Evolutionary conservation across 2,113 vertebrate species (phyloP), one percentile per base, ranked within the genome.

Genomic region (Lepus timidus): DNA sequence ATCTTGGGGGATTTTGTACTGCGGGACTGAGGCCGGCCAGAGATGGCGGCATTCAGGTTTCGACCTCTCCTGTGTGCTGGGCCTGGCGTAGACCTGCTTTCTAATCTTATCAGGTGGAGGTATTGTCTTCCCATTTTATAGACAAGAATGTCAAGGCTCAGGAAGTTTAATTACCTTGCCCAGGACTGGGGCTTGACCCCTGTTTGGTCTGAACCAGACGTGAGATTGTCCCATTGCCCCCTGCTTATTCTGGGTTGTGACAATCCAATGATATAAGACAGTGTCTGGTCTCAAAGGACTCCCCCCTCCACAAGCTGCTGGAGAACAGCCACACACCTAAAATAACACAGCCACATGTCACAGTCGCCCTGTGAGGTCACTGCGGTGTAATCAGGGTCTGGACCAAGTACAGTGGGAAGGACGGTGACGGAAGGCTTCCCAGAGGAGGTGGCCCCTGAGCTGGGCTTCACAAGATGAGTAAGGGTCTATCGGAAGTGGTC

Each of bases 401-500:
- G n/a, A 55, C 27, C 62, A n/a, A 62, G n/a, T 19, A 5, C 36
- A n/a, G 0, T 19, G 22, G 85, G 79, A 85, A 10, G 39, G 10
- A 51, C 78, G 23, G 19, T 22, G 33, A 64, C 9, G 1, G 33
- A 44, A 12, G 25, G 11, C 67, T 81, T 80, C 36, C 36, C 6
- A 17, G 39, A 29, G 49, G 12, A 51, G 23, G 3, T 49, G 71
- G 29, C 8, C 51, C 9, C 39, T 22, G 25, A 70, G 17, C 14
- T 84, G 79, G 71, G 52, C n/a, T 95, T 95, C 78, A n/a, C 33
- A 64, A 62, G 29, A 78, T 64, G 78, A 62, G 16, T 29, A 70
- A 33, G 39, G 84, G 78, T 49, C 16, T n/a, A 52, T 58, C 33
- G 55, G 51, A 61, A 62, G 27, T 83, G 29, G 29, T 3, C 3